Percentiles rank a stretch among this genome's conserved stretches.
These are phyloP conservation scores for Mastomys natalensis DNA, from an alignment of 2,113 vertebrate genomes.

Conservation along the genomic window DNA sequence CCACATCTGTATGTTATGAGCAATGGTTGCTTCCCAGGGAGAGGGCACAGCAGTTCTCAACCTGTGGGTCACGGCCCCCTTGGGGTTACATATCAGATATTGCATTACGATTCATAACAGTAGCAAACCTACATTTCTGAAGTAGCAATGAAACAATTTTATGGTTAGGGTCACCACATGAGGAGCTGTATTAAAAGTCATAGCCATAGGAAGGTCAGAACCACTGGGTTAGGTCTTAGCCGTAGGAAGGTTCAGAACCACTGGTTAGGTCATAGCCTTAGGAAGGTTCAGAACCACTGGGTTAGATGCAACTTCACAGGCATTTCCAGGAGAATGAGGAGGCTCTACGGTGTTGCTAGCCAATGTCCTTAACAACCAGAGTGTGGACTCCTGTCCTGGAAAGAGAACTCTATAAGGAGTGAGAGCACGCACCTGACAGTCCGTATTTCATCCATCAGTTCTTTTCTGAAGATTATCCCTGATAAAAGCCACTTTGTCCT, in stretches of 20 bases:
- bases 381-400: neutral
- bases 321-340: neutral
- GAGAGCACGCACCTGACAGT: neutral
- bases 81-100: neutral
- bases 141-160: neutral
- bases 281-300: neutral
- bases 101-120: neutral
- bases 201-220: neutral
- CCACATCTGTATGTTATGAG: neutral
- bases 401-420: neutral
- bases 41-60: neutral
- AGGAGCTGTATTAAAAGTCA: neutral
- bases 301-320: neutral
- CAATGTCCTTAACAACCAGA: neutral
- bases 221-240: neutral
- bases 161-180: neutral
- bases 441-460: neutral
- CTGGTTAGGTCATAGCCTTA: neutral
- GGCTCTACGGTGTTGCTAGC: neutral
- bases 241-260: neutral
- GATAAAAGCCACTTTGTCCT: slow-evolving; percentile 47
- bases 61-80: neutral
- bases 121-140: neutral
- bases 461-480: neutral
- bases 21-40: neutral